Percentiles rank a stretch among this genome's conserved stretches.
These are phyloP conservation scores for Mixornis gularis DNA, from an alignment of 2,113 vertebrate species.

Conservation along the genomic window DNA sequence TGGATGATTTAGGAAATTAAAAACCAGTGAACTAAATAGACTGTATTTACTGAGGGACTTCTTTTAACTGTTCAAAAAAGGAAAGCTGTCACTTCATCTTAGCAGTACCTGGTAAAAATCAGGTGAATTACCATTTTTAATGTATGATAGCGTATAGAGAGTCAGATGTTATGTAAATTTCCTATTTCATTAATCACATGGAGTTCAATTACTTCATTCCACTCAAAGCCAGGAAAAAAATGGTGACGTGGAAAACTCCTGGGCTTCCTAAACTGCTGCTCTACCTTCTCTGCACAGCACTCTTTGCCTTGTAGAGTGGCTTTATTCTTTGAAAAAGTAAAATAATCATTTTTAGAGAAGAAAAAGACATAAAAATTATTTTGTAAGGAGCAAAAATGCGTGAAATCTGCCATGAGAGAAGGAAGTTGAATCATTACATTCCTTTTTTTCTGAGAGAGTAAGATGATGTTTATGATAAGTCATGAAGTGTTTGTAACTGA, in stretches of 20 bases:
- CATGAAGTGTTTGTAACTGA: neutral
- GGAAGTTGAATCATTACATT: neutral
- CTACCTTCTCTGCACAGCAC: neutral
- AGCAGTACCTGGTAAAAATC: neutral
- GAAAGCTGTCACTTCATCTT: neutral
- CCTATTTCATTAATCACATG: constrained; percentile 37
- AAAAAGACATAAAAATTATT: neutral
- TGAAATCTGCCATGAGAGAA: neutral
- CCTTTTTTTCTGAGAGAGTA: neutral
- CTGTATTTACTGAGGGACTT: neutral
- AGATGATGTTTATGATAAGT: neutral
- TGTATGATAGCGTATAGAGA: neutral
- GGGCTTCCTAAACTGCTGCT: neutral
- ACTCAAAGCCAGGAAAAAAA: neutral
- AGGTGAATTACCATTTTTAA: constrained; percentile 9
- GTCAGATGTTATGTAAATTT: neutral
- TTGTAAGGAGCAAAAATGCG: neutral
- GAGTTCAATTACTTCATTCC: constrained; percentile 15
- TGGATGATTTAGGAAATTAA: neutral
- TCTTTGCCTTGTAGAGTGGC: neutral
- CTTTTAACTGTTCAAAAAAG: neutral
- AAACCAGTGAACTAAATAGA: neutral
- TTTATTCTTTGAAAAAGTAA: neutral
- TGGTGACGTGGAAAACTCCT: neutral
- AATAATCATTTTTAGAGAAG: neutral